phyloP scores from a whole-genome alignment of 2,113 vertebrate genomes.

The Antennarius striatus region DNA sequence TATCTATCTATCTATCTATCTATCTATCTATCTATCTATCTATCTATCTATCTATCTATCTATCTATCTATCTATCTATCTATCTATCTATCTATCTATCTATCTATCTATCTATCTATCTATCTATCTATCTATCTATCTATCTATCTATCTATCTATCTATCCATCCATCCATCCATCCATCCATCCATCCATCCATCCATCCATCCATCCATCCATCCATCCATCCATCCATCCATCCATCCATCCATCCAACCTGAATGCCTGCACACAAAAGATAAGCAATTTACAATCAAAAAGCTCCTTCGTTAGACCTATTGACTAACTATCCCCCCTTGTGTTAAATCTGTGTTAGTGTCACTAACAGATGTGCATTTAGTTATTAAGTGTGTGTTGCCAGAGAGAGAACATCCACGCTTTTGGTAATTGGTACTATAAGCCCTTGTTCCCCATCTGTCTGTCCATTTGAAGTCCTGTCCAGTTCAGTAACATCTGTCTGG shows the following conservation, averaged over 20 bases:
- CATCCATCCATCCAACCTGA: neutral
- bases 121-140: too few species aligned
- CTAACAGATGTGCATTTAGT: slow-evolving; percentile 56
- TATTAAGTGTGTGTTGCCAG: slow-evolving; percentile 29
- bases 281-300: neutral
- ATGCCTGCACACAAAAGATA: neutral
- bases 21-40: neutral
- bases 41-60: too few species aligned
- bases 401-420: slow-evolving; percentile 50
- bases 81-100: too few species aligned
- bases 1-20: neutral
- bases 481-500: slow-evolving; percentile 41
- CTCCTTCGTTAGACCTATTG: slow-evolving; percentile 25
- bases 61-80: too few species aligned
- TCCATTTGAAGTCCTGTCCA: slow-evolving; percentile 13
- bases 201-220: too few species aligned
- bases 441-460: slow-evolving; percentile 53
- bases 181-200: too few species aligned
- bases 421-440: slow-evolving; percentile 67
- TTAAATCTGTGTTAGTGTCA: slow-evolving; percentile 21
- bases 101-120: too few species aligned
- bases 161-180: too few species aligned
- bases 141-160: too few species aligned
- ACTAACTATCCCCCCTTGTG: neutral
- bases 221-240: too few species aligned